Conservation (phyloP, 2,113 vertebrate genomes). For the Tretioscincus oriximinensis region DNA sequence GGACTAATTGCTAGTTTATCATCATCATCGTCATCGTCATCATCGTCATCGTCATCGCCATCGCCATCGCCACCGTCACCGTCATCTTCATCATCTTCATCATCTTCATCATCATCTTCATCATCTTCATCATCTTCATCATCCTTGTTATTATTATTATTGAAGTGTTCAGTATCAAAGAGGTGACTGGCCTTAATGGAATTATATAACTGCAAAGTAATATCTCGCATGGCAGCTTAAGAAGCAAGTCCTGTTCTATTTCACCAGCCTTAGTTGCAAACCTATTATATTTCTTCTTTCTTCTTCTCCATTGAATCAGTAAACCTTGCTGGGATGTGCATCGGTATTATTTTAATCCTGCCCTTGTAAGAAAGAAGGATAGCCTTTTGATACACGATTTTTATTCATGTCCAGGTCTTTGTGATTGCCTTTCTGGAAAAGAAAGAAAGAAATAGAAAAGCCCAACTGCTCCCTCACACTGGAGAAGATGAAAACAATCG, state of each 20-base stretch:
- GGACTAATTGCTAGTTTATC: no score
- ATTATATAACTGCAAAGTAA: no score
- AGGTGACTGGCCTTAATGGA: no score
- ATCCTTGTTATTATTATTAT: no score
- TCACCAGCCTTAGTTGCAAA: not conserved
- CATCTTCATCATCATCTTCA: no score
- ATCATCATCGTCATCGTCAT: no score
- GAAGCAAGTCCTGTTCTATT: not conserved
- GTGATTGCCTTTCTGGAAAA: not conserved
- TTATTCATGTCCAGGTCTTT: slow-evolving; percentile 27
- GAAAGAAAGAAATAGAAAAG: not conserved
- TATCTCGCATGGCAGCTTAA: not conserved
- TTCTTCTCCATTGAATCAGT: not conserved
- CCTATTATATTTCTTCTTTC: not conserved
- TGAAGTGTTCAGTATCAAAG: no score
- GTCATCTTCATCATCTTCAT: no score
- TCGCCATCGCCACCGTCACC: no score
- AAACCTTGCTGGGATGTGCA: not conserved
- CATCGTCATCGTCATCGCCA: no score
- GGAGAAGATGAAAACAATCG: slow-evolving; percentile 13
- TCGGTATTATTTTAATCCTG: slow-evolving; percentile 17
- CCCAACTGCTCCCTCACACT: not conserved
- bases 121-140: no score
- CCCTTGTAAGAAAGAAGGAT: not conserved
- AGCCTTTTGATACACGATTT: slow-evolving; percentile 10